Evolutionary conservation across 2,113 vertebrate species (phyloP).

Genomic region (Leptobrachium ailaonicum): DNA sequence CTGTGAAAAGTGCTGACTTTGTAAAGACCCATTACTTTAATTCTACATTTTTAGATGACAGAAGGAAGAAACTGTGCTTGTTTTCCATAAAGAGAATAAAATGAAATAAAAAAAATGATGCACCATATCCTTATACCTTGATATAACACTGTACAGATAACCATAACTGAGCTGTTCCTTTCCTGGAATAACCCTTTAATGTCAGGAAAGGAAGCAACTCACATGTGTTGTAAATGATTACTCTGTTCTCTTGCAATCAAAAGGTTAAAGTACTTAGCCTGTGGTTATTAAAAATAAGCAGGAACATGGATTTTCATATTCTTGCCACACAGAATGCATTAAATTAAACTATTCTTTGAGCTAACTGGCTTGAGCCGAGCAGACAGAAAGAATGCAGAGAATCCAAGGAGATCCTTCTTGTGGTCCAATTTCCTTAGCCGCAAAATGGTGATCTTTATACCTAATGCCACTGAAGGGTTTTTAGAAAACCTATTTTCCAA

Average conservation of each 20-base stretch:
- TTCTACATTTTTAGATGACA: too few species aligned
- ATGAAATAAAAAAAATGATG: too few species aligned
- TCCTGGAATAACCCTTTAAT: too few species aligned
- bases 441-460: conserved; percentile 10
- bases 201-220: too few species aligned
- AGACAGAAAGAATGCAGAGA: conserved; percentile 37
- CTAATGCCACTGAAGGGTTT: background rate
- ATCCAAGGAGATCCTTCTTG: conserved; percentile 31
- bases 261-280: conserved; percentile 10
- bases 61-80: too few species aligned
- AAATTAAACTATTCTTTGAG: conserved; percentile 34
- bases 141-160: too few species aligned
- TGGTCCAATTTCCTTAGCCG: conserved; percentile 23
- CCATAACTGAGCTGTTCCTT: too few species aligned
- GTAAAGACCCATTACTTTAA: too few species aligned
- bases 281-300: conserved; percentile 36
- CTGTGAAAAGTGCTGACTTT: too few species aligned
- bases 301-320: conserved; percentile 29
- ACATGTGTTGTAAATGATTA: too few species aligned
- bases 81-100: too few species aligned
- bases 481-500: background rate
- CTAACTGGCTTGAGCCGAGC: conserved; percentile 21
- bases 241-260: background rate
- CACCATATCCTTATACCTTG: too few species aligned
- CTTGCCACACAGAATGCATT: conserved; percentile 18